These are phyloP conservation scores for Sinosuthora webbiana DNA, from an alignment of 2,113 vertebrate species.

Conservation along the genomic window DNA sequence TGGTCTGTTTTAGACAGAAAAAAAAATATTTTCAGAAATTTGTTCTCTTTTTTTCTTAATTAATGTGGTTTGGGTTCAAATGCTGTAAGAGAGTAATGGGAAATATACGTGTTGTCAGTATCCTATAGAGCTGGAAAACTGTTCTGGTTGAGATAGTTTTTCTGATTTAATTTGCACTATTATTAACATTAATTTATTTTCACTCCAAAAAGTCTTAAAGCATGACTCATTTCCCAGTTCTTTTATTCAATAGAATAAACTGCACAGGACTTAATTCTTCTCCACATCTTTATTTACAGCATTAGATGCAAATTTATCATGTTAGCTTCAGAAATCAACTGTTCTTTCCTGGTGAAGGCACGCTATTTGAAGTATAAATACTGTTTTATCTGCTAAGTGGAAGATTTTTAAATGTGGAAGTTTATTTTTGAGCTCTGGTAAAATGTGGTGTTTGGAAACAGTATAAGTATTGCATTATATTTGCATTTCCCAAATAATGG, in stretches of 20 bases:
- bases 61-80: background rate
- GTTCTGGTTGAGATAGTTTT: background rate
- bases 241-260: background rate
- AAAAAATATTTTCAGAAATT: background rate
- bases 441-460: slow-evolving; percentile 47
- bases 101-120: fast-evolving
- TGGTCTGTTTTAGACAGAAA: background rate
- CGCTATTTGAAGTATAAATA: background rate
- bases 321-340: background rate
- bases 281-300: background rate
- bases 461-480: background rate
- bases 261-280: background rate
- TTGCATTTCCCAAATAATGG: background rate
- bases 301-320: background rate
- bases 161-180: background rate
- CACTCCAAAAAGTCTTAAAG: background rate
- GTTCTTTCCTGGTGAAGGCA: background rate
- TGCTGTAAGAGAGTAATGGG: background rate
- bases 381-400: background rate
- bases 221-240: background rate
- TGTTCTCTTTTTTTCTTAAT: background rate
- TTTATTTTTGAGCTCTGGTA: background rate
- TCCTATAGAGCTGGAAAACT: background rate
- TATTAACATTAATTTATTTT: background rate
- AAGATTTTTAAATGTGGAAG: too few relatives aligned